Conservation (phyloP, 2,888 invertebrate genomes). For the Ectropis crepuscularia region DNA sequence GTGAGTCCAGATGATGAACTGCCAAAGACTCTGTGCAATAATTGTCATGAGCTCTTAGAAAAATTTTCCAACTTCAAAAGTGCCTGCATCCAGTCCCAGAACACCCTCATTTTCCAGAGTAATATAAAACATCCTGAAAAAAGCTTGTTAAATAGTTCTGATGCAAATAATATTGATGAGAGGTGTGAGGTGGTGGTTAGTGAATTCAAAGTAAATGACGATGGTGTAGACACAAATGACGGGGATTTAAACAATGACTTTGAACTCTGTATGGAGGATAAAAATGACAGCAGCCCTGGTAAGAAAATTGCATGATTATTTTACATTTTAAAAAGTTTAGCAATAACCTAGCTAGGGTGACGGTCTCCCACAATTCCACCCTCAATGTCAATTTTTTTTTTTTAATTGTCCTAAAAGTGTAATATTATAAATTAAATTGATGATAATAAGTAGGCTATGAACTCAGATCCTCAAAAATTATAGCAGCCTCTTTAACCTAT, state of each 20-base stretch:
- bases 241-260: conserved; percentile 1
- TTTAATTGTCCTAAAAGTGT: too few relatives aligned
- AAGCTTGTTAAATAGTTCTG: conserved; percentile 2
- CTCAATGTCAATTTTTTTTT: too few relatives aligned
- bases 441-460: too few relatives aligned
- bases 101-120: conserved; percentile 53
- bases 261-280: background rate
- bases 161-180: conserved; percentile 16
- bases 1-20: conserved; percentile 61
- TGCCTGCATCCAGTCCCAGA: conserved; percentile 69
- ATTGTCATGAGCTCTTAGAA: conserved; percentile 63
- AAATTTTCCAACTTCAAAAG: conserved; percentile 70
- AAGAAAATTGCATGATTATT: conserved; percentile 8
- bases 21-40: conserved; percentile 68
- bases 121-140: conserved; percentile 44
- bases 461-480: too few relatives aligned
- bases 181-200: conserved; percentile 20
- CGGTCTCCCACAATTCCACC: too few relatives aligned
- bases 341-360: too few relatives aligned
- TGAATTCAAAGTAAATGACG: conserved; percentile 38
- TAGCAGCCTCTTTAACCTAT: too few relatives aligned
- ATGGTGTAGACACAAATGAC: conserved; percentile 12
- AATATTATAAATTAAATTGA: too few relatives aligned
- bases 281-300: background rate
- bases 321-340: background rate